Evolutionary conservation across 1,140 invertebrate species (phyloP).

Genomic region (Aleiodes sp.): DNA sequence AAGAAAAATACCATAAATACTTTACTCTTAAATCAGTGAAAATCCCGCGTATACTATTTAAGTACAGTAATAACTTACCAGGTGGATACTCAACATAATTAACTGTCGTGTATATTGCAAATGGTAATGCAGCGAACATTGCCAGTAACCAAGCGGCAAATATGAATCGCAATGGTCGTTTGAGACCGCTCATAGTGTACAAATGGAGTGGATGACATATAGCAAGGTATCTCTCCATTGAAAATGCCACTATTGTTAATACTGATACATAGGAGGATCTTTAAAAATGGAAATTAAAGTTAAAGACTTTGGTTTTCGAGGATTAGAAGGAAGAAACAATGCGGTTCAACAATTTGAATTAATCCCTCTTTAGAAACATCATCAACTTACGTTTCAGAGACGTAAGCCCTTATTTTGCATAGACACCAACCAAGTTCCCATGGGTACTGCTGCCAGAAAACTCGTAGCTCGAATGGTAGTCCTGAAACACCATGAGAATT

Average conservation of each 20-base stretch:
- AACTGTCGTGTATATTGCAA: slow-evolving; percentile 76
- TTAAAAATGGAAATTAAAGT: slow-evolving; percentile 51
- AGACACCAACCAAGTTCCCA: slow-evolving; percentile 82
- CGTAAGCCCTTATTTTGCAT: slow-evolving; percentile 83
- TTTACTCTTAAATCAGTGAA: not conserved
- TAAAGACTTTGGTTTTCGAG: too few species aligned
- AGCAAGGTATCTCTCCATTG: slow-evolving; percentile 86
- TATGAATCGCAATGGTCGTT: slow-evolving; percentile 82
- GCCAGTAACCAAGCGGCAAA: slow-evolving; percentile 80
- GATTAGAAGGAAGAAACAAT: too few species aligned
- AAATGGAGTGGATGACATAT: slow-evolving; percentile 88
- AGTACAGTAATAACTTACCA: slow-evolving; percentile 55
- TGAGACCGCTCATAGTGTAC: slow-evolving; percentile 81
- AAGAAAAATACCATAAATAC: not conserved
- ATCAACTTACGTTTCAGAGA: slow-evolving; percentile 82
- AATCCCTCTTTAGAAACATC: not conserved
- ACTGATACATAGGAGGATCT: slow-evolving; percentile 87
- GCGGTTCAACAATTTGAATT: not conserved
- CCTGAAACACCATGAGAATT: slow-evolving; percentile 69
- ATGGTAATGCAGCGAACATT: slow-evolving; percentile 80
- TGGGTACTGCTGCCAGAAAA: slow-evolving; percentile 92
- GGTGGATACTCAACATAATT: slow-evolving; percentile 75
- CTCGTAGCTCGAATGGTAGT: slow-evolving; percentile 83
- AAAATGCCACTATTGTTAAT: slow-evolving; percentile 88
- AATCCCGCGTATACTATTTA: not conserved